phyloP scores from a whole-genome alignment of 2,888 invertebrate genomes.

The Apodemia zela region DNA sequence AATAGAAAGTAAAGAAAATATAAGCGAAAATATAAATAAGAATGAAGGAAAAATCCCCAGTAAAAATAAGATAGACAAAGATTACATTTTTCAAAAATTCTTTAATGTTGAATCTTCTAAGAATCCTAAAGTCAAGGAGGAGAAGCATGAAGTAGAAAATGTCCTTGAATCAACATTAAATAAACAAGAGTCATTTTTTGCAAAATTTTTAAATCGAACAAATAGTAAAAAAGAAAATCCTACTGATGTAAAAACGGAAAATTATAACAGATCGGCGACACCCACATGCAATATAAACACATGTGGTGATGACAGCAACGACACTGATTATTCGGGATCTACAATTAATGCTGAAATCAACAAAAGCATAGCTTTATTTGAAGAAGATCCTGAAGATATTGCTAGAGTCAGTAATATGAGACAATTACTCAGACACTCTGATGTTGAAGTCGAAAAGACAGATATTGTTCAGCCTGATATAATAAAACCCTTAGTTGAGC shows the following conservation, averaged over 20 bases:
- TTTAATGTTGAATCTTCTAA: constrained; percentile 14
- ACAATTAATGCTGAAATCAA: constrained; percentile 73
- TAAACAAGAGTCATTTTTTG: constrained; percentile 72
- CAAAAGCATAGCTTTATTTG: constrained; percentile 66
- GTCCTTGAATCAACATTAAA: constrained; percentile 48
- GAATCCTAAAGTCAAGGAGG: constrained; percentile 21
- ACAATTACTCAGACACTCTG: constrained; percentile 49
- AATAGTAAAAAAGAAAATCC: constrained; percentile 19
- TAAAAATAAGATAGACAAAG: constrained; percentile 2
- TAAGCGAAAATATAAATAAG: constrained; percentile 14
- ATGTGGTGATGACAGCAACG: constrained; percentile 60
- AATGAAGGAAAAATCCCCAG: neutral
- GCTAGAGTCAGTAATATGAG: constrained; percentile 56
- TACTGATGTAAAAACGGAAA: constrained; percentile 19
- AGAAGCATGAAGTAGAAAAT: neutral
- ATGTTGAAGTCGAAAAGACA: constrained; percentile 30
- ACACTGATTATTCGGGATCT: constrained; percentile 63
- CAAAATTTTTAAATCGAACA: constrained; percentile 52
- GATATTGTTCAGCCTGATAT: constrained; percentile 15
- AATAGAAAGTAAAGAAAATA: constrained; percentile 29
- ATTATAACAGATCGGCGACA: constrained; percentile 33
- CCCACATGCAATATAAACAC: constrained; percentile 49
- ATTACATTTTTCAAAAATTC: constrained; percentile 9
- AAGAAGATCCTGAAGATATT: constrained; percentile 56
- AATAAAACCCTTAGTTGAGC: constrained; percentile 23